Base-by-base conservation (phyloP, 2,888 invertebrate species). In the Scaptomyza flava region DNA sequence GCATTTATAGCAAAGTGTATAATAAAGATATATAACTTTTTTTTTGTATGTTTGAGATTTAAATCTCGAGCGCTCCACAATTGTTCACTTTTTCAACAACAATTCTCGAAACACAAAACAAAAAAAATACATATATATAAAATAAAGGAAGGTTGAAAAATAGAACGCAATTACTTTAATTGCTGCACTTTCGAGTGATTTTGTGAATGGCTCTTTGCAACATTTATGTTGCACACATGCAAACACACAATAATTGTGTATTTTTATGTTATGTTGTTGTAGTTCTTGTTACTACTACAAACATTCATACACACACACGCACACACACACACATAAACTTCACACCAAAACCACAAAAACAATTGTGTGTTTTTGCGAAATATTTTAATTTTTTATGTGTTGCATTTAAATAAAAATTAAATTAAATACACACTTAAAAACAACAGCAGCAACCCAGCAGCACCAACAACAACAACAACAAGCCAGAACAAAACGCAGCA, bases 371-470 rank as follows among this genome's bases (percentile, higher is more conserved):
- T 50, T 31, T 33, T 50, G 50, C 57, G 48, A 56, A 72, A 64
- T 48, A 54, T 60, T 74, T 58, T 75, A 51, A 72, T 52, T 68
- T 73, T 68, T 62, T 63, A 60, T 69, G 66, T 65, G 58, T 38
- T 66, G 62, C 74, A 78, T 73, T 78, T 76, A 78, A 77, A 79
- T 78, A 68, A 72, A 67, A 77, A 78, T 82, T 84, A 84, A 87
- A 87, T 87, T 81, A 78, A 87, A 77, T 66, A 78, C 78, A 59
- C 75, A 77, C 74, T 74, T 58, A 77, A 72, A 77, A 48, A 20
- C 33, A 48, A 34, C 48, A 33, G 59, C 69, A 64, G 17, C 17
- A n/a, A 57, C 52, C 27, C 27, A 60, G 45, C 56, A 47, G 31
- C 48, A 34, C 23, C 47, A 57, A 57, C 27, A 27, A 27, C 59